Evolutionary conservation across 2,888 invertebrate species (phyloP).

Genomic region (Priocnemis perturbator): DNA sequence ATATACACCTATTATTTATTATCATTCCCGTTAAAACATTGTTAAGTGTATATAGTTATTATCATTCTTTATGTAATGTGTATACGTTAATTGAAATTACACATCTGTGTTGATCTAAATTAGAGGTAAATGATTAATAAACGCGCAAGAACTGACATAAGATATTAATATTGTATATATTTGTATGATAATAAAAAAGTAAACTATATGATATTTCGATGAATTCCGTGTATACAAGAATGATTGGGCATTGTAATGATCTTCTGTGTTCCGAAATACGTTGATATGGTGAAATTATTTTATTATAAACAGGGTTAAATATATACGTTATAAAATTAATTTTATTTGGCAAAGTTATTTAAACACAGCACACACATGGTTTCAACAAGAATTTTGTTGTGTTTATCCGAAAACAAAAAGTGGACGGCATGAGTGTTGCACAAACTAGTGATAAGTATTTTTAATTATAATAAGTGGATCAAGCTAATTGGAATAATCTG

Average conservation of each 20-base stretch:
- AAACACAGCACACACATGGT: too few species aligned
- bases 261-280: conserved; percentile 21
- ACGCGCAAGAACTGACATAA: conserved; percentile 64
- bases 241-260: conserved; percentile 43
- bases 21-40: conserved; percentile 43
- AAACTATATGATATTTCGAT: conserved; percentile 55
- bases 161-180: conserved; percentile 67
- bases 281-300: too few species aligned
- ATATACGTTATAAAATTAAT: too few species aligned
- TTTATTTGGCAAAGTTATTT: too few species aligned
- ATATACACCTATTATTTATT: conserved; percentile 51
- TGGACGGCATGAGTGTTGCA: too few species aligned
- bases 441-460: too few species aligned
- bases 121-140: conserved; percentile 39
- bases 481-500: too few species aligned
- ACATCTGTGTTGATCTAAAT: conserved; percentile 15
- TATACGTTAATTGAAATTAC: conserved; percentile 35
- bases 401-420: too few species aligned
- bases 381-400: too few species aligned
- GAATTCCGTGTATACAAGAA: conserved; percentile 38
- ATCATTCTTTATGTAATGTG: conserved; percentile 29
- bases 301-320: too few species aligned
- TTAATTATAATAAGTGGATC: too few species aligned
- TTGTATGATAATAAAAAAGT: conserved; percentile 67
- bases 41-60: conserved; percentile 46